Evolutionary conservation across 2,888 invertebrate species (phyloP).

Genomic region (Polylopha cassiicola): DNA sequence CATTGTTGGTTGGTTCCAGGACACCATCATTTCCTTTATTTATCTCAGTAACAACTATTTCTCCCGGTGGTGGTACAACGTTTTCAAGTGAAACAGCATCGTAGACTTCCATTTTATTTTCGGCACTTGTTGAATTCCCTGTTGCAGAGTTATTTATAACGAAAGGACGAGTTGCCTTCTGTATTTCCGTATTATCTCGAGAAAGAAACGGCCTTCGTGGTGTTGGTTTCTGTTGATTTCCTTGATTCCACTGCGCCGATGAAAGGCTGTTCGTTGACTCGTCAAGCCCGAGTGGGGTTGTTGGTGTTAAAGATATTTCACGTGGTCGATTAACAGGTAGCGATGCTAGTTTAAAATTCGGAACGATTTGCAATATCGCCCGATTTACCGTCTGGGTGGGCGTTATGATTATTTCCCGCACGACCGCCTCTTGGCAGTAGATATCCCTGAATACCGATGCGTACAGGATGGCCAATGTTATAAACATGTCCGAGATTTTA

Average conservation of each 20-base stretch:
- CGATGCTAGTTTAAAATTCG: too few relatives aligned
- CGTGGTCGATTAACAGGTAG: too few relatives aligned
- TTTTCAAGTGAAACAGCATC: conserved; percentile 10
- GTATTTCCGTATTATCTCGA: conserved; percentile 24
- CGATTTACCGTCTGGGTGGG: conserved; percentile 20
- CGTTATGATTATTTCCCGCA: conserved; percentile 29
- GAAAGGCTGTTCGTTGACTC: conserved; percentile 26
- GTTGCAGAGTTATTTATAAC: background rate
- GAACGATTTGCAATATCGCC: conserved; percentile 22
- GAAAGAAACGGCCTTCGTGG: conserved; percentile 30
- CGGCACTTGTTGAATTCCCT: background rate
- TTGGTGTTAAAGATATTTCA: conserved; percentile 21
- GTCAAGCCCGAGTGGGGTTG: conserved; percentile 19
- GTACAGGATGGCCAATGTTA: conserved; percentile 39
- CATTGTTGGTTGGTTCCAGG: too few relatives aligned
- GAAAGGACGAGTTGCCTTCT: conserved; percentile 19
- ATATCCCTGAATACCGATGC: conserved; percentile 39
- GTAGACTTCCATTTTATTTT: conserved; percentile 6
- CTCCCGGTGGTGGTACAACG: too few relatives aligned
- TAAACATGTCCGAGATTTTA: conserved; percentile 38
- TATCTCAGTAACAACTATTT: too few relatives aligned
- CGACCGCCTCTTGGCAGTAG: conserved; percentile 34
- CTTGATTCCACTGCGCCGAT: conserved; percentile 24
- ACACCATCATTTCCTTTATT: too few relatives aligned
- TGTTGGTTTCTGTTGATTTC: conserved; percentile 28